A percentile compares a stretch with the other conserved stretches of the same genome.
Evolutionary conservation across 2,888 invertebrate species (phyloP).

Genomic region (Leptogaster cylindrica): DNA sequence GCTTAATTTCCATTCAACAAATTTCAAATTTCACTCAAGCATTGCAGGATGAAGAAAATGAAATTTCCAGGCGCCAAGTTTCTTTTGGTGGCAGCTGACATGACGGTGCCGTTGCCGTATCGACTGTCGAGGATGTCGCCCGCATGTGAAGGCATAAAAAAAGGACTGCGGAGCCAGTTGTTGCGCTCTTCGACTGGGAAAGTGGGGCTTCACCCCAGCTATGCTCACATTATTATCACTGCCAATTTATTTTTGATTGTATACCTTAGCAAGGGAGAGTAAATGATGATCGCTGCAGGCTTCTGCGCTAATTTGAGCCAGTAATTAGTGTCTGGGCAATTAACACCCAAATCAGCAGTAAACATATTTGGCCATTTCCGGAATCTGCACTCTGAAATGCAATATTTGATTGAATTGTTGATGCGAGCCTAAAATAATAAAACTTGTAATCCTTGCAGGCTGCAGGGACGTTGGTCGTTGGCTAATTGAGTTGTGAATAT

Average conservation of each 20-base stretch:
- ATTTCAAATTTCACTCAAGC: neutral
- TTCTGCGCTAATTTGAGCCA: too few species aligned
- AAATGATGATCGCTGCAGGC: constrained; percentile 10
- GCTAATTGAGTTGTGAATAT: too few species aligned
- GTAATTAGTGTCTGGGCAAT: too few species aligned
- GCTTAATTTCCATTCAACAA: constrained; percentile 13
- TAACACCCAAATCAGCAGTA: too few species aligned
- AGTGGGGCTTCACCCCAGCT: constrained; percentile 1
- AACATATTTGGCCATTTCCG: too few species aligned
- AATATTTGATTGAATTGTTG: too few species aligned
- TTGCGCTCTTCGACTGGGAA: constrained; percentile 8
- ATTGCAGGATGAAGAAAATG: neutral
- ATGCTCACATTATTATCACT: neutral
- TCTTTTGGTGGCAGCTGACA: constrained; percentile 6
- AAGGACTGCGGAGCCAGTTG: neutral
- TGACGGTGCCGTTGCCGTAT: neutral
- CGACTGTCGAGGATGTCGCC: neutral
- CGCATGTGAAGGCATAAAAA: constrained; percentile 3
- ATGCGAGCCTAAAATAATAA: too few species aligned
- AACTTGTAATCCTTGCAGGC: too few species aligned
- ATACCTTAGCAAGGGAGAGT: neutral
- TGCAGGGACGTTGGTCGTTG: too few species aligned
- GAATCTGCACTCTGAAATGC: too few species aligned
- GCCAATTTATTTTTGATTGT: constrained; percentile 18
- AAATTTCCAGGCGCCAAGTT: constrained; percentile 11